These are phyloP conservation scores for Polietes domitor DNA, from an alignment of 2,888 invertebrate genomes.

Conservation along the genomic window DNA sequence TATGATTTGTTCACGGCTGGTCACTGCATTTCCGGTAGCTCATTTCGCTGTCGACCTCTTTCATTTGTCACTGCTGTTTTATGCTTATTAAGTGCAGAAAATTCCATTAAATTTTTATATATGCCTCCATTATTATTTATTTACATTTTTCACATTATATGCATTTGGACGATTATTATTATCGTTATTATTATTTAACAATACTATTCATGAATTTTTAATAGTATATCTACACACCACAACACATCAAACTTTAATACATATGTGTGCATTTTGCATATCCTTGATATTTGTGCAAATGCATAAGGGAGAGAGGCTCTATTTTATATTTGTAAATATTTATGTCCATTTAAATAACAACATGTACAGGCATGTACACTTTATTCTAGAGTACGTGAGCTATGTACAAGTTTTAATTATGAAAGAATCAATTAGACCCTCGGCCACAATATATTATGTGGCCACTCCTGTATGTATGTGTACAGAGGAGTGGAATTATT, in stretches of 20 bases:
- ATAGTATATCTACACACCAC: neutral
- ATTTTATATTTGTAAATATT: neutral
- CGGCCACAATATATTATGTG: constrained; percentile 27
- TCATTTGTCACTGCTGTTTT: neutral
- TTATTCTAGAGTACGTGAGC: neutral
- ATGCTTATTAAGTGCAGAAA: constrained; percentile 9
- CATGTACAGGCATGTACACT: no score
- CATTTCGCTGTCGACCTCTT: no score
- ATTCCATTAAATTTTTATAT: constrained; percentile 16
- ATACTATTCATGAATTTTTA: constrained; percentile 4
- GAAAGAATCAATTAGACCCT: constrained; percentile 46
- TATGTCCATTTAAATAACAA: neutral
- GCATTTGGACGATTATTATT: constrained; percentile 16
- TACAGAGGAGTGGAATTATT: constrained; percentile 17
- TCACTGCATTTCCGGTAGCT: no score
- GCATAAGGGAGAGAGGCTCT: neutral
- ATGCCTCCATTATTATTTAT: neutral
- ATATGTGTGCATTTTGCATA: neutral
- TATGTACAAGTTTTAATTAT: constrained; percentile 36
- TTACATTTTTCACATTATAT: neutral
- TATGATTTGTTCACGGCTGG: no score
- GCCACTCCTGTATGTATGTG: neutral
- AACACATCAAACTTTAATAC: no score
- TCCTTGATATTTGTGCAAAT: neutral
- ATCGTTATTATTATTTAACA: constrained; percentile 11